Evolutionary conservation across 2,888 invertebrate genomes (phyloP).

Genomic region (Chironomus tentans): DNA sequence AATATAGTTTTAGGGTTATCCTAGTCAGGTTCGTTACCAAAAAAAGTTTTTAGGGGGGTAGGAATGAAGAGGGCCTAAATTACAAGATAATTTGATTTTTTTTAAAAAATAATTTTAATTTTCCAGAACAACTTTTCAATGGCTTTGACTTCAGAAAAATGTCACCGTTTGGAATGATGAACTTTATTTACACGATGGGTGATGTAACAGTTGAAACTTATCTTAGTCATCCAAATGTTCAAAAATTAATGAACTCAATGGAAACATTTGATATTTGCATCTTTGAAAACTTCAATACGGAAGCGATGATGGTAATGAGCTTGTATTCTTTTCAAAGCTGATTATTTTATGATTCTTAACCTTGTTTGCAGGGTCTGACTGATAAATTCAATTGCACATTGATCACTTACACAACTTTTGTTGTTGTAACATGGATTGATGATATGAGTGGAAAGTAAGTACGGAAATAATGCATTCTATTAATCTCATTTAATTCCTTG

Average conservation of each 20-base stretch:
- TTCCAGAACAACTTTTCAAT: not conserved
- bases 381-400: constrained; percentile 31
- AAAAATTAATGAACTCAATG: constrained; percentile 35
- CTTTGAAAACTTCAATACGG: constrained; percentile 38
- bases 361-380: not conserved
- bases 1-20: too few relatives aligned
- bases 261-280: constrained; percentile 40
- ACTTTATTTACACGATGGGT: constrained; percentile 31
- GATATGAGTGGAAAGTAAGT: not conserved
- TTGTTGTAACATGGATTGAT: constrained; percentile 10
- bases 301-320: constrained; percentile 32
- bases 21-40: too few relatives aligned
- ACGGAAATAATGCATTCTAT: not conserved
- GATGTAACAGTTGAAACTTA: constrained; percentile 32
- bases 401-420: constrained; percentile 26
- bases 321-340: too few relatives aligned
- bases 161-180: not conserved
- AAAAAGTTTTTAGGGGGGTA: too few relatives aligned
- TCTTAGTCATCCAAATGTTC: constrained; percentile 32
- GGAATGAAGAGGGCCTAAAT: too few relatives aligned
- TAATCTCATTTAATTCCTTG: not conserved
- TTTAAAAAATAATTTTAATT: too few relatives aligned
- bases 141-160: not conserved
- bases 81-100: too few relatives aligned
- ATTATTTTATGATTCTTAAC: not conserved